Conservation (phyloP, 2,113 vertebrate genomes). For the Narcine bancroftii region DNA sequence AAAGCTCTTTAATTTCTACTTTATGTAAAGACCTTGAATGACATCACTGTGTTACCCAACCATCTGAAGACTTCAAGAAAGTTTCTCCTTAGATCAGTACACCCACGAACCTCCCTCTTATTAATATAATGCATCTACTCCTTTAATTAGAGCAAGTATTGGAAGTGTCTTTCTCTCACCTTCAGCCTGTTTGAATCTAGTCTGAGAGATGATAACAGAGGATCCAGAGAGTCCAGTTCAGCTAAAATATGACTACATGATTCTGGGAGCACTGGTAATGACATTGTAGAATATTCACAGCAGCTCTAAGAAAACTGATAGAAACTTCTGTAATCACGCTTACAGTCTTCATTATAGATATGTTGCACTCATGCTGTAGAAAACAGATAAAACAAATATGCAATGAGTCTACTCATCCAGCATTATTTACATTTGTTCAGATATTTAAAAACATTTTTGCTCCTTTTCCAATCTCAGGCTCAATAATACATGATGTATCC, state of each 20-base stretch:
- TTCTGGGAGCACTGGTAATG: conserved; percentile 65
- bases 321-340: neutral
- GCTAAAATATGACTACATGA: conserved; percentile 73
- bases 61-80: neutral
- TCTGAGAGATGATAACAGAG: conserved; percentile 78
- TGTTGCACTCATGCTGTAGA: neutral
- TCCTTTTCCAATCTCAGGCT: neutral
- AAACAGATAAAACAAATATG: neutral
- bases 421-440: neutral
- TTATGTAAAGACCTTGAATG: neutral
- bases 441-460: neutral
- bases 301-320: neutral
- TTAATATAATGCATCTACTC: neutral
- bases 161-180: conserved; percentile 48
- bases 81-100: neutral
- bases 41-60: neutral
- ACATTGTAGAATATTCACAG: conserved; percentile 19
- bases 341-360: neutral
- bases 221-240: conserved; percentile 83
- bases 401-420: neutral
- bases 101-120: neutral
- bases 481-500: neutral
- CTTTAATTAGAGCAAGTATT: neutral
- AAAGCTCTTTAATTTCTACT: neutral
- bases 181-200: conserved; percentile 85